These are phyloP conservation scores for Hipposideros larvatus DNA, from an alignment of 2,797 vertebrate genomes.

Conservation along the genomic window DNA sequence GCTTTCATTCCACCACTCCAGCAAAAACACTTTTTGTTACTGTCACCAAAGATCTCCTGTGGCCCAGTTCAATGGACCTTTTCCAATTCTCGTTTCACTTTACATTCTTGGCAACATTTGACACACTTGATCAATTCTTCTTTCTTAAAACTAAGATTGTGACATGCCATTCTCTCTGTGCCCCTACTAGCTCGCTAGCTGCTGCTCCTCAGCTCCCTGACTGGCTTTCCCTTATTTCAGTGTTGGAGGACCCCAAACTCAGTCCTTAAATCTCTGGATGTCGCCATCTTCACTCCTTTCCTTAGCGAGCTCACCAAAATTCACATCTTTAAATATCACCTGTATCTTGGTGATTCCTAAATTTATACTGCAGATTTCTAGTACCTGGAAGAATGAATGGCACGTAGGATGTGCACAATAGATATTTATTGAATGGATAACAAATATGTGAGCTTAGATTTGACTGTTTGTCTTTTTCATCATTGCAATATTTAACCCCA, in stretches of 20 bases:
- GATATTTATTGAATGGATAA: neutral
- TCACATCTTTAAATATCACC: neutral
- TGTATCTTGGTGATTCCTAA: neutral
- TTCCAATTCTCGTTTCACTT: neutral
- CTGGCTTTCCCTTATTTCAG: neutral
- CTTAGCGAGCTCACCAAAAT: neutral
- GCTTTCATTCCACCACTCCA: neutral
- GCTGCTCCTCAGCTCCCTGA: neutral
- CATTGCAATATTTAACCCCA: neutral
- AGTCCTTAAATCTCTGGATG: neutral
- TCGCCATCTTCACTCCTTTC: neutral
- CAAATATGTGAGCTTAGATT: conserved; percentile 18
- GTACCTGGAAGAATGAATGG: neutral
- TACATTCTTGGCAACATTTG: neutral
- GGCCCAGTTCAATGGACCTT: neutral
- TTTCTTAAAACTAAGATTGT: neutral
- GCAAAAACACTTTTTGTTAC: neutral
- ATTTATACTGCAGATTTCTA: neutral
- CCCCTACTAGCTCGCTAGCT: neutral
- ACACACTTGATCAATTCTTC: neutral
- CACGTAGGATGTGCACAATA: neutral
- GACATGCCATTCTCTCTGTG: neutral
- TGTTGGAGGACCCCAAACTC: neutral
- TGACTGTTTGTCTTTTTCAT: neutral
- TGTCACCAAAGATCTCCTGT: neutral